phyloP scores from a whole-genome alignment of 2,888 invertebrate genomes.

The Gymnosoma rotundatum region DNA sequence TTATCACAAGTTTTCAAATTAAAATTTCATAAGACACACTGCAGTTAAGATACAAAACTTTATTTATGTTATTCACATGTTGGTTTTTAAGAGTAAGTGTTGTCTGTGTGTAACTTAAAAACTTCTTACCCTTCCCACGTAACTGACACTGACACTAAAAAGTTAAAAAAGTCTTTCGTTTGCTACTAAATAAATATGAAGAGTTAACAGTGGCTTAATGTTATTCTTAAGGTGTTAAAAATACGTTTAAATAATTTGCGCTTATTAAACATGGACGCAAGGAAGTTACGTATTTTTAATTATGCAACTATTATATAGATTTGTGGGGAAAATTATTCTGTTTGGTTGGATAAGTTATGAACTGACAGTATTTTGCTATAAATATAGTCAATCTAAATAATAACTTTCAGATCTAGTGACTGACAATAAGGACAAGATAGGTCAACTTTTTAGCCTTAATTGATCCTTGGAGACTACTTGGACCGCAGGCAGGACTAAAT shows the following conservation, averaged over 20 bases:
- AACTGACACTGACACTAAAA: conserved; percentile 66
- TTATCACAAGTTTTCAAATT: conserved; percentile 68
- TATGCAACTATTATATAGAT: no score
- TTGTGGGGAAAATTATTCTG: no score
- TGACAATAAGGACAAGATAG: no score
- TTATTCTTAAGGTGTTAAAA: not conserved
- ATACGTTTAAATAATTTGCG: not conserved
- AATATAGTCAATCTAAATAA: no score
- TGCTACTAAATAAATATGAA: conserved; percentile 15
- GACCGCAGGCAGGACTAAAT: no score
- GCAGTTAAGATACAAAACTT: conserved; percentile 60
- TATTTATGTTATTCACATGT: conserved; percentile 24
- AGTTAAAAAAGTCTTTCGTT: conserved; percentile 43
- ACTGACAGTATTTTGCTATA: no score
- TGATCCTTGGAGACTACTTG: no score
- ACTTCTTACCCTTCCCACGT: conserved; percentile 30
- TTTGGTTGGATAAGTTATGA: no score
- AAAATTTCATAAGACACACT: conserved; percentile 69
- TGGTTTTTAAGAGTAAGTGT: conserved; percentile 33
- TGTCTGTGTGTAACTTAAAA: conserved; percentile 2
- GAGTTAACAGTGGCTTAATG: conserved; percentile 13
- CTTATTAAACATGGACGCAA: not conserved
- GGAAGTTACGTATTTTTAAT: no score
- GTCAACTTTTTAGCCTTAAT: no score
- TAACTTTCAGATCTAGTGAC: no score